phyloP scores from a whole-genome alignment of 2,888 invertebrate genomes.

The Drosophila infuscata region DNA sequence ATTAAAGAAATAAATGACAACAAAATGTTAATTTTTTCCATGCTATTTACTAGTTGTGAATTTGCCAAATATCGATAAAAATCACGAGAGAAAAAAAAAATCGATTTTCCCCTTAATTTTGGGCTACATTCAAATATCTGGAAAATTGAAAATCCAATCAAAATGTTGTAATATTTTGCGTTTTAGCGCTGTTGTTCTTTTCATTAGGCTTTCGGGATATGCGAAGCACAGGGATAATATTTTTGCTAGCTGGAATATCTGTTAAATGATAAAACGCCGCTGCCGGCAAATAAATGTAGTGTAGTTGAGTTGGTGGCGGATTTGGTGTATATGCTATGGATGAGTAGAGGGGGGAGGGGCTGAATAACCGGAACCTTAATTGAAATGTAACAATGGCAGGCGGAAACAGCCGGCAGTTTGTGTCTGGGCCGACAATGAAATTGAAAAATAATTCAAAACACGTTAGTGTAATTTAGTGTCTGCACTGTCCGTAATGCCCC shows the following conservation, averaged over 20 bases:
- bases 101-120: background rate
- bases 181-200: conserved; percentile 10
- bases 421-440: conserved; percentile 78
- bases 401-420: conserved; percentile 65
- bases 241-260: conserved; percentile 65
- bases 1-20: background rate
- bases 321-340: background rate
- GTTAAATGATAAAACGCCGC: conserved; percentile 74
- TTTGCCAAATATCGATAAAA: background rate
- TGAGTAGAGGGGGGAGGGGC: background rate
- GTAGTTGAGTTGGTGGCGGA: background rate
- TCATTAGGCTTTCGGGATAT: conserved; percentile 48
- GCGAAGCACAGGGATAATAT: conserved; percentile 60
- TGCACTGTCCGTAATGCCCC: conserved; percentile 44
- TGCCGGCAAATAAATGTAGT: conserved; percentile 45
- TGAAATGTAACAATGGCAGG: conserved; percentile 76
- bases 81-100: background rate
- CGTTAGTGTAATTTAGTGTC: conserved; percentile 84
- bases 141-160: background rate
- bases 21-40: background rate
- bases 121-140: background rate
- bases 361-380: conserved; percentile 65
- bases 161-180: background rate
- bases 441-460: conserved; percentile 84
- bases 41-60: background rate